phyloP scores from a whole-genome alignment of 2,797 vertebrate genomes.

The Ceyx erithaca region DNA sequence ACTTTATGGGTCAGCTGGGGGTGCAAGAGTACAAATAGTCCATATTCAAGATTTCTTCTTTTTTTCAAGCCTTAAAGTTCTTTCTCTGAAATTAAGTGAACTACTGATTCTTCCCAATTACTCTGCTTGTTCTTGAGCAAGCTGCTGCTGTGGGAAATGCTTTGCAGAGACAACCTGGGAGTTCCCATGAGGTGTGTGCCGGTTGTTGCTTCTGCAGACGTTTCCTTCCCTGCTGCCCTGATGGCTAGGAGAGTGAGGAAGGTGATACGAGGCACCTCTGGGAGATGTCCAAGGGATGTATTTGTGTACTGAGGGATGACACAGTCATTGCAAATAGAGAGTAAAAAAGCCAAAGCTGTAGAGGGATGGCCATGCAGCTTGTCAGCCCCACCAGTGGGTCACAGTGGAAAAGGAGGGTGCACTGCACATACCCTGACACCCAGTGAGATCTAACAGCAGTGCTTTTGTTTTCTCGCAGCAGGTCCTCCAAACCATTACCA shows the following conservation, averaged over 20 bases:
- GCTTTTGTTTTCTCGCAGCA: constrained; percentile 81
- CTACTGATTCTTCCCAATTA: neutral
- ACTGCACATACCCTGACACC: neutral
- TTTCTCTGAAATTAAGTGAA: neutral
- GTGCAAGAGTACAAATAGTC: neutral
- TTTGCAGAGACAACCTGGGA: neutral
- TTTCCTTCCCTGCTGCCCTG: neutral
- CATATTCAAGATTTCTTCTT: neutral
- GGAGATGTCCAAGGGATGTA: neutral
- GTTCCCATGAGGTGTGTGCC: neutral
- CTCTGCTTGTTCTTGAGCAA: neutral
- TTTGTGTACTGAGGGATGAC: neutral
- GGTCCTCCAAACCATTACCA: constrained; percentile 88
- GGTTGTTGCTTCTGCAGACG: neutral
- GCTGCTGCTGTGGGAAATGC: neutral
- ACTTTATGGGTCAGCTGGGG: neutral
- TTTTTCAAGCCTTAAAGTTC: neutral
- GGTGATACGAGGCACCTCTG: neutral
- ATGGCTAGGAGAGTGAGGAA: neutral
- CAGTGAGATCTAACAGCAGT: neutral
- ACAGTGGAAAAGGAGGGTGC: neutral
- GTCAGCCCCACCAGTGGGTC: neutral
- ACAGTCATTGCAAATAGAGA: neutral
- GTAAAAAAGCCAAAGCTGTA: neutral
- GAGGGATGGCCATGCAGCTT: neutral